phyloP scores from a whole-genome alignment of 2,113 vertebrate species.

The Megalops atlanticus region DNA sequence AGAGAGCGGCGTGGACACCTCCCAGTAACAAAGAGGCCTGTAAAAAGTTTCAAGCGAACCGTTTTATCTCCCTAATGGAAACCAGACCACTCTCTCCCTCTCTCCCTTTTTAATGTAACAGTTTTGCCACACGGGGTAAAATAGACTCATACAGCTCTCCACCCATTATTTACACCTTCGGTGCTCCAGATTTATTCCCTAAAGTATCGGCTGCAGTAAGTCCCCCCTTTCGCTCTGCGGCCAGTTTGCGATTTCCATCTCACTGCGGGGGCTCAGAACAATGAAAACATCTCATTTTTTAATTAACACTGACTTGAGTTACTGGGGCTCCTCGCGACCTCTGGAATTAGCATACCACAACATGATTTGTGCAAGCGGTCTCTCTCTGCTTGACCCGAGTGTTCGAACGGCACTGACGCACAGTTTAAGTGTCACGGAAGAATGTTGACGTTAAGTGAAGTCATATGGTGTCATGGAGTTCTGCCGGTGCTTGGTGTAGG shows the following conservation, averaged over 20 bases:
- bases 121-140: conserved; percentile 70
- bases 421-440: conserved; percentile 33
- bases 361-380: conserved; percentile 28
- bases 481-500: background rate
- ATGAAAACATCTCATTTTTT: conserved; percentile 43
- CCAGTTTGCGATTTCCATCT: conserved; percentile 33
- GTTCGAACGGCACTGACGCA: conserved; percentile 28
- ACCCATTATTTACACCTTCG: conserved; percentile 57
- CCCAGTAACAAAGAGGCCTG: conserved; percentile 91
- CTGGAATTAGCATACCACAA: conserved; percentile 37
- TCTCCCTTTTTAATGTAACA: conserved; percentile 74
- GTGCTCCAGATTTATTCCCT: conserved; percentile 47
- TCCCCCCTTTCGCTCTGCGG: conserved; percentile 30
- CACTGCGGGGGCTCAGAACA: conserved; percentile 26
- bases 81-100: conserved; percentile 85
- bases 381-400: conserved; percentile 19
- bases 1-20: conserved; percentile 88
- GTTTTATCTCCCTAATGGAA: conserved; percentile 99
- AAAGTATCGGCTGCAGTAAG: conserved; percentile 31
- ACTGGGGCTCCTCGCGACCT: conserved; percentile 28
- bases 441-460: conserved; percentile 27
- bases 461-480: conserved; percentile 16
- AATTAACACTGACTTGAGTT: conserved; percentile 39
- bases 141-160: conserved; percentile 53
- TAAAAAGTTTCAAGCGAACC: conserved; percentile 95